These are phyloP conservation scores for Pterocles gutturalis DNA, from an alignment of 2,113 vertebrate genomes.

Conservation along the genomic window DNA sequence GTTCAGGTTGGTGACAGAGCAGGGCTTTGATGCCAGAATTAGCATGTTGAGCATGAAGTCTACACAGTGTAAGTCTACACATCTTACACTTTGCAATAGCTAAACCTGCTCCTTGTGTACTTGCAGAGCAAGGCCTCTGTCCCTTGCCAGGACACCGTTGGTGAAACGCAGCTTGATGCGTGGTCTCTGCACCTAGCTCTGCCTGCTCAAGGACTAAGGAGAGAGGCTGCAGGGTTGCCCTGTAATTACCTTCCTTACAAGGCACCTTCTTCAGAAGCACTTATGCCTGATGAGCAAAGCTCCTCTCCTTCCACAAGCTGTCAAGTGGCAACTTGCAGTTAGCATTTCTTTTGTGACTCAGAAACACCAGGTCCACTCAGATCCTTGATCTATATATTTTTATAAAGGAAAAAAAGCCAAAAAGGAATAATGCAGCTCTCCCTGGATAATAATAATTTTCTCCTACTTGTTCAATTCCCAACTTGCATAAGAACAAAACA, in stretches of 20 bases:
- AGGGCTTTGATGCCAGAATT: not conserved
- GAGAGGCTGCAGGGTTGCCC: not conserved
- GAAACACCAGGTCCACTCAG: not conserved
- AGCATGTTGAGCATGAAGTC: not conserved
- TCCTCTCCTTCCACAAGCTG: not conserved
- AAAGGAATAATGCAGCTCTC: not conserved
- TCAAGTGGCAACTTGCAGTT: not conserved
- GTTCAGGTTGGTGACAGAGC: not conserved
- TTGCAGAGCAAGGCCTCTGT: not conserved
- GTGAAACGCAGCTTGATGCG: not conserved
- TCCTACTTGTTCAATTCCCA: not conserved
- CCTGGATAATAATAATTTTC: not conserved
- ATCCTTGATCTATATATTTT: not conserved
- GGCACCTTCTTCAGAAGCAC: not conserved
- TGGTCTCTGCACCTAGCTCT: not conserved
- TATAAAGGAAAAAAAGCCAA: not conserved
- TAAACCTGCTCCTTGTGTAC: not conserved
- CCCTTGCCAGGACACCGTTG: not conserved
- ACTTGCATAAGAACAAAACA: not conserved
- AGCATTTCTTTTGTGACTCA: not conserved
- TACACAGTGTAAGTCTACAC: not conserved
- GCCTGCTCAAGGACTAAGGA: not conserved
- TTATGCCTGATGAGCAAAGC: not conserved
- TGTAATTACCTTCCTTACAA: fast-evolving
- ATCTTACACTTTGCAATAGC: not conserved